Evolutionary conservation across 2,113 vertebrate genomes (phyloP), one percentile per base, ranked within the genome.

Genomic region (Leptocoma aspasia): DNA sequence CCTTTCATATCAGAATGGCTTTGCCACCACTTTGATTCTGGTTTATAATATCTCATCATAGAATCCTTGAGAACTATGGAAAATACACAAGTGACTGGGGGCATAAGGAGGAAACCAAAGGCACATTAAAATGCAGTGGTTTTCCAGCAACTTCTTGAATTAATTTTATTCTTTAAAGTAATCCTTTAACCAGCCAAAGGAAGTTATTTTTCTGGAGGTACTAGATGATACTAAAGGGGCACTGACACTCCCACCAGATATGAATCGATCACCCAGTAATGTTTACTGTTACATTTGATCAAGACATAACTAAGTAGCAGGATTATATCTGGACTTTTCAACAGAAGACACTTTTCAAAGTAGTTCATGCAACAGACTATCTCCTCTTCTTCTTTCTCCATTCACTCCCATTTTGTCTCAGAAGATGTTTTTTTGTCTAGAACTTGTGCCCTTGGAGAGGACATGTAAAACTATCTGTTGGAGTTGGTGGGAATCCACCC

Each of bases 391-490:
- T 11, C 24, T 6, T 80, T 59, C 56, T 39, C 66, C 37, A 13
- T 70, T 90, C 28, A 30, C 6, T 14, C 31, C 3, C 6, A 45
- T 65, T 70, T n/a, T 70, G 7, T 37, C 16, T 65, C 61, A 65
- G 49, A 82, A 41, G 13, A 28, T 14, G 0, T 5, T 70, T 70
- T 35, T n/a, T 22, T 4, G 2, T 54, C 44, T 61, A 37, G 45
- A 50, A 15, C 12, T 65, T 41, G 10, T 35, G 18, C 4, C 26
- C 75, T 76, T 65, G 39, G 13, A 64, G n/a, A 59, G 39, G 44
- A 33, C 1, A 1, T 15, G 5, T 44, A 28, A 41, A 69, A 22
- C 3, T 11, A 6, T 42, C 26, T 57, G 23, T 5, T 35, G 9
- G 20, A 64, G 15, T 12, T 12, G 6, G 5, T 39, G 18, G 44